phyloP scores from a whole-genome alignment of 2,888 invertebrate species.

The Lymantria dispar region DNA sequence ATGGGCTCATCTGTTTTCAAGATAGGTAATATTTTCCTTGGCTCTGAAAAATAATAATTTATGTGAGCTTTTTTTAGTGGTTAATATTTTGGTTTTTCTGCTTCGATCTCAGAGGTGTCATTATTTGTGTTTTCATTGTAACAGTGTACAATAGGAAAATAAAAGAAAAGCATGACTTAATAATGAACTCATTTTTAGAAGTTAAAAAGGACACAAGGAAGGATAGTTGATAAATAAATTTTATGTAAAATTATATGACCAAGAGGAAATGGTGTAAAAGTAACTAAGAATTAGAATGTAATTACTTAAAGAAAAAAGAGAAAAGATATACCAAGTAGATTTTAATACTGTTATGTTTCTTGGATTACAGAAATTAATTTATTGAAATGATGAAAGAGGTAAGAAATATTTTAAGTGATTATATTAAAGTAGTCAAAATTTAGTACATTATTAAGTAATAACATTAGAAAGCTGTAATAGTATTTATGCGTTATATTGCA shows the following conservation, averaged over 20 bases:
- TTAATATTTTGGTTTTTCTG: constrained; percentile 11
- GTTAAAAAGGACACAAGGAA: constrained; percentile 23
- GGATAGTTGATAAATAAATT: constrained; percentile 28
- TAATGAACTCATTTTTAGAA: constrained; percentile 48
- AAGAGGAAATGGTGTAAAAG: constrained; percentile 18
- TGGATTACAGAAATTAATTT: neutral
- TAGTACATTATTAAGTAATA: neutral
- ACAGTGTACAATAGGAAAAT: constrained; percentile 33
- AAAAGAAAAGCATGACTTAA: constrained; percentile 53
- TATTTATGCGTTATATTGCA: neutral
- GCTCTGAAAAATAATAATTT: constrained; percentile 85
- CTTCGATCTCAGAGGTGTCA: constrained; percentile 38
- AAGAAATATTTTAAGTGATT: neutral
- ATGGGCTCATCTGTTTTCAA: constrained; percentile 96
- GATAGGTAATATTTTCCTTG: constrained; percentile 93
- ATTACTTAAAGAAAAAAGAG: neutral
- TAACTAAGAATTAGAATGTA: constrained; percentile 1
- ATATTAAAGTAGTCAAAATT: neutral
- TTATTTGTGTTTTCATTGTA: constrained; percentile 49
- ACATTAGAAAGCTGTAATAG: neutral
- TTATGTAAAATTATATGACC: constrained; percentile 10
- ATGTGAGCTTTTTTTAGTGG: neutral
- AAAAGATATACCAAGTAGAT: neutral
- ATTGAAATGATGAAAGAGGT: neutral
- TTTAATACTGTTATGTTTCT: neutral